These are phyloP conservation scores for Holothuria glaberrima DNA, from an alignment of 35 echinoderm and acorn worm genomes.

Conservation along the genomic window DNA sequence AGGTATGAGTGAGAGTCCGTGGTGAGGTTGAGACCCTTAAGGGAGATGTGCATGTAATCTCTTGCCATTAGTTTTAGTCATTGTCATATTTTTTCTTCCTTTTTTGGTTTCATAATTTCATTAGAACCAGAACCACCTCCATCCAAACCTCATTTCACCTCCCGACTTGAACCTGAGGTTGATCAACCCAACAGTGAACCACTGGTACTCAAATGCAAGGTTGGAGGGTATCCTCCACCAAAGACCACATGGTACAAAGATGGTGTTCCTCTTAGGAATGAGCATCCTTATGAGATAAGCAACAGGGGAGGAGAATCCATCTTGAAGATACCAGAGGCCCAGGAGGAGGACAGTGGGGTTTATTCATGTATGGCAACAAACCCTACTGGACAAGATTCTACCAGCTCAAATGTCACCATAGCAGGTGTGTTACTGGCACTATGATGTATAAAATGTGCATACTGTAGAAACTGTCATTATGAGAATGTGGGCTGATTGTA, in stretches of 20 bases:
- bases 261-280: conserved; percentile 34
- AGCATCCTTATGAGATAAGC: conserved; percentile 58
- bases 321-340: conserved; percentile 36
- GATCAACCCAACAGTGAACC: conserved; percentile 49
- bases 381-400: conserved; percentile 58
- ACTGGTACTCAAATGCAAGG: conserved; percentile 61
- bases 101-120: background rate
- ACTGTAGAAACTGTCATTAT: no score
- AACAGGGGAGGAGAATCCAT: conserved; percentile 43
- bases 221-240: conserved; percentile 54
- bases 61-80: background rate
- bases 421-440: conserved; percentile 40
- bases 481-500: no score
- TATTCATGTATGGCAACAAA: conserved; percentile 67
- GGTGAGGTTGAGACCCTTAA: background rate
- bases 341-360: conserved; percentile 54
- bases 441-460: no score
- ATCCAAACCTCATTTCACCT: conserved; percentile 64
- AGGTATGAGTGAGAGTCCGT: no score
- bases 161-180: conserved; percentile 45
- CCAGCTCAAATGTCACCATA: conserved; percentile 49
- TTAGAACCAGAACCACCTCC: conserved; percentile 52
- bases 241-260: conserved; percentile 68
- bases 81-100: background rate
- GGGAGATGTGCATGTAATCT: background rate